Conservation (phyloP, 2,113 vertebrate genomes). For the Helogale parvula region DNA sequence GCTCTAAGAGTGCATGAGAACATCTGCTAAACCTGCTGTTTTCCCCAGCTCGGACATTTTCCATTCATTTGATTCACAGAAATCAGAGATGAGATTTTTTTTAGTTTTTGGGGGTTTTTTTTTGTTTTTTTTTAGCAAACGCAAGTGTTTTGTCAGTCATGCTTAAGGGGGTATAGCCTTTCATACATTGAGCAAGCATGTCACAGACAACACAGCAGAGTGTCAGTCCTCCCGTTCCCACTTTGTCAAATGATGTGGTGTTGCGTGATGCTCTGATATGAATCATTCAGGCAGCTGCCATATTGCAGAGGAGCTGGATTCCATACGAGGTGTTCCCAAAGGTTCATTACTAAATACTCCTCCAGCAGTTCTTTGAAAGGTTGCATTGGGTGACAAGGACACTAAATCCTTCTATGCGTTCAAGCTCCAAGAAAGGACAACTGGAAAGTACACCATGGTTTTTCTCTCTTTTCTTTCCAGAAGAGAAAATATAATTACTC, state of each 20-base stretch:
- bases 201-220: slow-evolving; percentile 21
- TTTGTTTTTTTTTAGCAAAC: neutral
- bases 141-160: slow-evolving; percentile 64
- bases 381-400: slow-evolving; percentile 73
- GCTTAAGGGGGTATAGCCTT: slow-evolving; percentile 52
- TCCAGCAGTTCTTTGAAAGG: slow-evolving; percentile 74
- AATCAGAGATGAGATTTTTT: slow-evolving; percentile 47
- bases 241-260: slow-evolving; percentile 59
- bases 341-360: slow-evolving; percentile 48
- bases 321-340: slow-evolving; percentile 64
- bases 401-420: slow-evolving; percentile 71
- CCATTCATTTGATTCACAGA: slow-evolving; percentile 59
- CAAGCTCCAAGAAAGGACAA: slow-evolving; percentile 67
- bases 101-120: too few species aligned
- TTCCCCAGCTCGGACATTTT: slow-evolving; percentile 10
- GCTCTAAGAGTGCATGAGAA: neutral
- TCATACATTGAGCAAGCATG: slow-evolving; percentile 28
- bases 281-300: slow-evolving; percentile 69
- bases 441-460: slow-evolving; percentile 66
- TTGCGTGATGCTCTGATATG: slow-evolving; percentile 41
- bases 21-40: slow-evolving; percentile 56
- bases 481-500: slow-evolving; percentile 72
- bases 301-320: slow-evolving; percentile 62
- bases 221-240: slow-evolving; percentile 56
- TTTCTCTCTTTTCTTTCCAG: slow-evolving; percentile 73